Evolutionary conservation across 2,113 vertebrate species (phyloP).

Genomic region (Gymnocephalus cernua): DNA sequence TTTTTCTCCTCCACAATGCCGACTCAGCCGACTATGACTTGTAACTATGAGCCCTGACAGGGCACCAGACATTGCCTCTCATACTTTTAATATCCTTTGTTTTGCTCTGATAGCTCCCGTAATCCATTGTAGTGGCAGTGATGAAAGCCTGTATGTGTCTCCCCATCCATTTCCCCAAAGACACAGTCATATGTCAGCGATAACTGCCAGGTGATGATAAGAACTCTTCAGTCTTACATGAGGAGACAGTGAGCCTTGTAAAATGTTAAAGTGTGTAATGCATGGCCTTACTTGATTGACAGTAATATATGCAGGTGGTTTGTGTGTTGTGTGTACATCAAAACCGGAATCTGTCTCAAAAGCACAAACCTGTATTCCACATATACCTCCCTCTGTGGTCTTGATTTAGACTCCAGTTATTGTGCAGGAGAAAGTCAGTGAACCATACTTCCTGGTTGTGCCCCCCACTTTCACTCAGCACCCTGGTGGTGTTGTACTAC

Average conservation of each 20-base stretch:
- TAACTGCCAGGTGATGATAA: conserved; percentile 62
- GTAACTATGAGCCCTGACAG: conserved; percentile 58
- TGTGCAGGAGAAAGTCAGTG: conserved; percentile 52
- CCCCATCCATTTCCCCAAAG: conserved; percentile 65
- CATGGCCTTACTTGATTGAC: conserved; percentile 48
- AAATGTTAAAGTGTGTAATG: conserved; percentile 31
- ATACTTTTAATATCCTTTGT: conserved; percentile 80
- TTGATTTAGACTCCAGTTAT: conserved; percentile 64
- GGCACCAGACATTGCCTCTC: conserved; percentile 59
- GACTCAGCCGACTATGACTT: conserved; percentile 50
- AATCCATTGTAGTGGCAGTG: conserved; percentile 69
- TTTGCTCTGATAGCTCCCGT: conserved; percentile 75
- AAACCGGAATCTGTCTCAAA: conserved; percentile 21
- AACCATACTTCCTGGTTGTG: conserved; percentile 68
- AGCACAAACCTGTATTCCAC: conserved; percentile 36
- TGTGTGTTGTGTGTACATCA: conserved; percentile 48
- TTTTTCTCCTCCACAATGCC: conserved; percentile 42
- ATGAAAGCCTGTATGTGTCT: conserved; percentile 67
- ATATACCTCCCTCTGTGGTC: conserved; percentile 54
- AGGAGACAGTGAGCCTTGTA: conserved; percentile 30
- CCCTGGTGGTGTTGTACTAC: conserved; percentile 16
- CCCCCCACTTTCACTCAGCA: conserved; percentile 39
- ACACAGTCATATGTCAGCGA: conserved; percentile 61
- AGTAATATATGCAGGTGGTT: conserved; percentile 50
- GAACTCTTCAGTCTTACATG: conserved; percentile 37